Evolutionary conservation across 2,797 vertebrate species (phyloP).

Genomic region (Malacoctenus gilli): DNA sequence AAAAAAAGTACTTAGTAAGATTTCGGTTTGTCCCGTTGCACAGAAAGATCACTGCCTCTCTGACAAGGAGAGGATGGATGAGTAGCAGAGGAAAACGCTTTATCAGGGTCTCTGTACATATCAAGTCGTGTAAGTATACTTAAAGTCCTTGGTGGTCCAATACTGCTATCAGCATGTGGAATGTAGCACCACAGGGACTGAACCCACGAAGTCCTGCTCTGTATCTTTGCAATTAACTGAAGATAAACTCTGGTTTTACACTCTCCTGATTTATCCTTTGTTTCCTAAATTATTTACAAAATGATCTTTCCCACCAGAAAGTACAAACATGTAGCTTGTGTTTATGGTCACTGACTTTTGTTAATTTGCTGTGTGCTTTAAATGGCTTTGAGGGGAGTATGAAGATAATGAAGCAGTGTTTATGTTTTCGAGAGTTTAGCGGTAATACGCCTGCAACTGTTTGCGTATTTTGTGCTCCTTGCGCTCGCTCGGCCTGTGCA

Average conservation of each 20-base stretch:
- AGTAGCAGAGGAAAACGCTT: slow-evolving; percentile 69
- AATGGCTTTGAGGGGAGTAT: slow-evolving; percentile 53
- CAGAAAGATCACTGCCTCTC: slow-evolving; percentile 32
- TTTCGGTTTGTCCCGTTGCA: no score
- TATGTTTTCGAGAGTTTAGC: slow-evolving; percentile 55
- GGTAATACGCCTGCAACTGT: slow-evolving; percentile 51
- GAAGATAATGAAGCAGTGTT: slow-evolving; percentile 65
- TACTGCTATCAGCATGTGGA: slow-evolving; percentile 80
- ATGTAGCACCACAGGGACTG: slow-evolving; percentile 67
- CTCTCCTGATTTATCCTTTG: slow-evolving; percentile 77
- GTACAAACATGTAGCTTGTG: slow-evolving; percentile 69
- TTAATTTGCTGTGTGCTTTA: slow-evolving; percentile 74
- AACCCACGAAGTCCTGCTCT: slow-evolving; percentile 60
- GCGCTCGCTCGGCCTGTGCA: slow-evolving; percentile 16
- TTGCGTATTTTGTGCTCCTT: slow-evolving; percentile 45
- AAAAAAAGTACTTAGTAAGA: no score
- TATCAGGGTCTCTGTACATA: slow-evolving; percentile 76
- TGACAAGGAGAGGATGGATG: slow-evolving; percentile 65
- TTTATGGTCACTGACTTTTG: slow-evolving; percentile 78
- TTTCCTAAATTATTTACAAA: slow-evolving; percentile 78
- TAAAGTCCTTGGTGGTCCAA: slow-evolving; percentile 82
- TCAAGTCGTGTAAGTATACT: slow-evolving; percentile 73
- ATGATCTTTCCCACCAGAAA: slow-evolving; percentile 80
- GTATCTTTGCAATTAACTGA: slow-evolving; percentile 80
- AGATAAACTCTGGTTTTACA: slow-evolving; percentile 80